phyloP scores from a whole-genome alignment of 1,140 invertebrate species.

The Thalassaphorura encarpata region DNA sequence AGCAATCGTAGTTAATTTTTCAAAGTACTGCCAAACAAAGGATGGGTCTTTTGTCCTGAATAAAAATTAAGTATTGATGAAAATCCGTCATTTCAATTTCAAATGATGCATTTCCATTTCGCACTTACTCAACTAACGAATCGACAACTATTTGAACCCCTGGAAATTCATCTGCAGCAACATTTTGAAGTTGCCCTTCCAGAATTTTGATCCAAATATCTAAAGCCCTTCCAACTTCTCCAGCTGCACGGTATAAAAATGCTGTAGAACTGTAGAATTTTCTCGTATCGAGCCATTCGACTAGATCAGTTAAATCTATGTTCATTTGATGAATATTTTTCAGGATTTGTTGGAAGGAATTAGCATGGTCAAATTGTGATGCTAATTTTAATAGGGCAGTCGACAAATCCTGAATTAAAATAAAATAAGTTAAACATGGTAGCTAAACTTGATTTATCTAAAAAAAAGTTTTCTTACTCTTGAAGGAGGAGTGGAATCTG shows the following conservation, averaged over 20 bases:
- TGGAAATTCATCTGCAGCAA: constrained; percentile 7
- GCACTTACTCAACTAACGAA: constrained; percentile 19
- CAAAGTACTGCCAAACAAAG: constrained; percentile 27
- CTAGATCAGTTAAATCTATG: constrained; percentile 19
- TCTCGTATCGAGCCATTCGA: constrained; percentile 19
- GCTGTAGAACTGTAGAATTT: constrained; percentile 16
- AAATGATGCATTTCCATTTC: constrained; percentile 1
- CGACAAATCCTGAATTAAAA: constrained; percentile 20
- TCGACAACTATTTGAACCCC: constrained; percentile 19
- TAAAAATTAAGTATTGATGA: background rate
- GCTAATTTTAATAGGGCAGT: constrained; percentile 25
- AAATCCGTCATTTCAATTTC: background rate
- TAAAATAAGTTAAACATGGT: constrained; percentile 1
- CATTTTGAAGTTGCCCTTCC: constrained; percentile 8
- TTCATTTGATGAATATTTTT: constrained; percentile 10
- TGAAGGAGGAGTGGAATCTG: background rate
- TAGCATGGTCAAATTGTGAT: constrained; percentile 10
- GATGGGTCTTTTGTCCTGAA: constrained; percentile 11
- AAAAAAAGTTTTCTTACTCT: background rate
- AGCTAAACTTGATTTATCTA: background rate
- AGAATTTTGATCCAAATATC: constrained; percentile 22
- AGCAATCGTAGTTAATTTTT: constrained; percentile 20
- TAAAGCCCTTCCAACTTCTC: constrained; percentile 15
- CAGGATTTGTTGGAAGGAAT: constrained; percentile 8
- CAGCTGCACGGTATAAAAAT: constrained; percentile 5